Evolutionary conservation across 2,113 vertebrate species (phyloP).

Genomic region (Tachycineta bicolor): DNA sequence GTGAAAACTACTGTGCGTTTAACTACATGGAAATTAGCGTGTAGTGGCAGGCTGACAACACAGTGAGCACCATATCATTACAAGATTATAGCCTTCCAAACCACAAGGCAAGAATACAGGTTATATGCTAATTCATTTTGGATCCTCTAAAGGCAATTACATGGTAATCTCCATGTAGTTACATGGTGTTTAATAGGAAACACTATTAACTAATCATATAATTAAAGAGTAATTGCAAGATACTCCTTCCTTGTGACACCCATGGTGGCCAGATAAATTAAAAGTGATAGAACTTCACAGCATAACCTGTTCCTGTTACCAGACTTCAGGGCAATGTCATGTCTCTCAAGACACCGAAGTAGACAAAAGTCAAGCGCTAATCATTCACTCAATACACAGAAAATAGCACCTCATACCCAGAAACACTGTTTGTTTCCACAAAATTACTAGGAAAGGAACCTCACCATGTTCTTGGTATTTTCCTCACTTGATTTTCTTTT

Average conservation of each 20-base stretch:
- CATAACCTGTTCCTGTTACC: not conserved
- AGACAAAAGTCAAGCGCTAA: not conserved
- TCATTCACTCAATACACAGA: not conserved
- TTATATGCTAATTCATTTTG: conserved; percentile 65
- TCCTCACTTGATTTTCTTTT: not conserved
- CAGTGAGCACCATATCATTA: conserved; percentile 56
- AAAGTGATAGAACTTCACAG: not conserved
- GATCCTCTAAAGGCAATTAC: conserved; percentile 64
- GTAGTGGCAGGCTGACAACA: conserved; percentile 37
- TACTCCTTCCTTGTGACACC: conserved; percentile 32
- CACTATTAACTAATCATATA: conserved; percentile 44
- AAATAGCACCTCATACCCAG: not conserved
- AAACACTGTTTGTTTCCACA: not conserved
- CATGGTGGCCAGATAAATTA: not conserved
- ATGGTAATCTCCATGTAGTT: conserved; percentile 55
- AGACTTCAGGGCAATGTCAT: not conserved
- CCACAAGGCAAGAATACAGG: conserved; percentile 59
- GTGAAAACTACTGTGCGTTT: conserved; percentile 10
- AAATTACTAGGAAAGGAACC: not conserved
- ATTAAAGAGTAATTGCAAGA: conserved; percentile 54
- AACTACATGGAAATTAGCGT: conserved; percentile 14
- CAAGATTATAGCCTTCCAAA: conserved; percentile 55
- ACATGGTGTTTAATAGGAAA: conserved; percentile 54
- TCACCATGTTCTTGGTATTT: not conserved
- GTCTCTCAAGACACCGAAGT: not conserved